phyloP scores from a whole-genome alignment of 2,888 invertebrate genomes.

The Hoplodrina ambigua region DNA sequence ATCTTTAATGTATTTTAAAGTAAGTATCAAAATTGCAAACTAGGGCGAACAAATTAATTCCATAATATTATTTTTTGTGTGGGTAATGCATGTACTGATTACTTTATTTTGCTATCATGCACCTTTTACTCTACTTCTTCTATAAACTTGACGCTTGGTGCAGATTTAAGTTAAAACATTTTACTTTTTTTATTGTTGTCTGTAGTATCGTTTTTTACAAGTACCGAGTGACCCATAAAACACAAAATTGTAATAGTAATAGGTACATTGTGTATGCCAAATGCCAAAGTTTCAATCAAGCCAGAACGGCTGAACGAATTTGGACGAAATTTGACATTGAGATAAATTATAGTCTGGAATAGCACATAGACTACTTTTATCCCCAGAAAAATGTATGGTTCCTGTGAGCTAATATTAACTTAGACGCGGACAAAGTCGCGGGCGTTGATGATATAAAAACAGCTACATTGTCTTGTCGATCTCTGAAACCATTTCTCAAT shows the following conservation, averaged over 20 bases:
- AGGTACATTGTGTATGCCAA: not conserved
- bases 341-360: no score
- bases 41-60: not conserved
- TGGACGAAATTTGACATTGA: no score
- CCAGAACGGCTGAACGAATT: no score
- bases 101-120: no score
- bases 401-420: no score
- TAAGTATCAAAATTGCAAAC: not conserved
- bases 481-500: constrained; percentile 68
- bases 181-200: not conserved
- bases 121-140: no score
- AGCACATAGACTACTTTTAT: not conserved
- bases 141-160: not conserved
- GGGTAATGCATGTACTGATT: no score
- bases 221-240: not conserved
- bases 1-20: no score
- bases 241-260: not conserved
- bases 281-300: no score
- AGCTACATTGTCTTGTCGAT: constrained; percentile 39
- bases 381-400: no score
- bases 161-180: not conserved
- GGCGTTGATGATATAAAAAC: not conserved
- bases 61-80: not conserved
- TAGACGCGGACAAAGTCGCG: no score
- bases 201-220: not conserved